phyloP scores from a whole-genome alignment of 2,888 invertebrate species.

The Eristalis intricaria region DNA sequence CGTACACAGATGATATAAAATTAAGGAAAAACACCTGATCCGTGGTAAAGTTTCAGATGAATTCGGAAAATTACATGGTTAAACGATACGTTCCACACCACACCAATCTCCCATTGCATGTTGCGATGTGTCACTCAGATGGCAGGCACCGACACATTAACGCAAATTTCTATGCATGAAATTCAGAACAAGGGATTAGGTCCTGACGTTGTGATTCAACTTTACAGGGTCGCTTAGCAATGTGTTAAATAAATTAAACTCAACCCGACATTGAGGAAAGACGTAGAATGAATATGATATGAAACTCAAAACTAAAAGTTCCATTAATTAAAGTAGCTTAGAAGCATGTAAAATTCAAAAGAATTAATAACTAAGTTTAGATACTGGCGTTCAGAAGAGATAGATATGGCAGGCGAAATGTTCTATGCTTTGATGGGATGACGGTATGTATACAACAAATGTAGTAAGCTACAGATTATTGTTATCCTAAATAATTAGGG shows the following conservation, averaged over 20 bases:
- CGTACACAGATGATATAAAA: background rate
- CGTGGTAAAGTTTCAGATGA: background rate
- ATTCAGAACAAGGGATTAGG: constrained; percentile 38
- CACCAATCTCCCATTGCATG: constrained; percentile 35
- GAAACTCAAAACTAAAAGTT: constrained; percentile 68
- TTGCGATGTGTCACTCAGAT: constrained; percentile 9
- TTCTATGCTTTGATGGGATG: background rate
- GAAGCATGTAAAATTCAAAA: constrained; percentile 67
- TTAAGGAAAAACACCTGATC: background rate
- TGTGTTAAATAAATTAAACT: constrained; percentile 61
- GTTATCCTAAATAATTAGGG: constrained; percentile 69
- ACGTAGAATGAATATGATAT: constrained; percentile 62
- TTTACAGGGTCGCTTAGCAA: constrained; percentile 44
- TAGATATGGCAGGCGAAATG: background rate
- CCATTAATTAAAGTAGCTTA: constrained; percentile 70
- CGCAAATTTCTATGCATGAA: constrained; percentile 59
- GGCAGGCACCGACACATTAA: constrained; percentile 35
- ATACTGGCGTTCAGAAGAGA: constrained; percentile 36
- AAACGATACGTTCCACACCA: background rate
- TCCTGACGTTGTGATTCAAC: constrained; percentile 54
- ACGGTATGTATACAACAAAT: constrained; percentile 42
- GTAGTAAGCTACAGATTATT: constrained; percentile 62
- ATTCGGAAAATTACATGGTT: background rate
- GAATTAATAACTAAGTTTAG: constrained; percentile 68
- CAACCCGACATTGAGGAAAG: constrained; percentile 45